These are phyloP conservation scores for Lithobius niger DNA, from an alignment of 1,140 invertebrate genomes.

Conservation along the genomic window DNA sequence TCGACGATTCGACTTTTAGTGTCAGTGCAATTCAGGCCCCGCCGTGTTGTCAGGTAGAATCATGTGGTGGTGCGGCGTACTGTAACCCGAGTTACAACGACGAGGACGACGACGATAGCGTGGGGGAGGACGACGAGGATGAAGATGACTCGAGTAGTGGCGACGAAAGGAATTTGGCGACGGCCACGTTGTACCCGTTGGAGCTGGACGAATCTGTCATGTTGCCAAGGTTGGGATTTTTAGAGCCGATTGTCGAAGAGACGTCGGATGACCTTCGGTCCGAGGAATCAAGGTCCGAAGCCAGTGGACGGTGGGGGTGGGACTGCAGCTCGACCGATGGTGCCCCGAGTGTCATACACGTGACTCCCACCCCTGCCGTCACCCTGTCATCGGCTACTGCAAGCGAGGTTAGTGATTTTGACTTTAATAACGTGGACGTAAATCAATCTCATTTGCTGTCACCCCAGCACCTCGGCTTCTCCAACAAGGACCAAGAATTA, in stretches of 20 bases:
- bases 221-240: not conserved
- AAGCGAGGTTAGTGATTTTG: not conserved
- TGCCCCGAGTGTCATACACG: conserved; percentile 5
- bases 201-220: not conserved
- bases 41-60: no score
- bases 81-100: no score
- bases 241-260: conserved; percentile 10
- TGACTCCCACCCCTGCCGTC: not conserved
- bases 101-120: not conserved
- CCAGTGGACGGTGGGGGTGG: conserved; percentile 5
- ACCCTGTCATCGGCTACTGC: not conserved
- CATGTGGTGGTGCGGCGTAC: no score
- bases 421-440: not conserved
- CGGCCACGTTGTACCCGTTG: not conserved
- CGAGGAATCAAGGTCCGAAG: not conserved
- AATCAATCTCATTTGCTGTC: no score
- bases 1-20: not conserved
- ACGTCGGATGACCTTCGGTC: conserved; percentile 1
- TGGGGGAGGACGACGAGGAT: not conserved
- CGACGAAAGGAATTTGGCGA: not conserved
- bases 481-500: not conserved
- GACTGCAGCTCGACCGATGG: not conserved
- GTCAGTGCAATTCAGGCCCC: not conserved
- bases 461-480: no score
- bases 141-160: not conserved